These are phyloP conservation scores for Campopleginae sp. DNA, from an alignment of 2,888 invertebrate species.

Conservation along the genomic window DNA sequence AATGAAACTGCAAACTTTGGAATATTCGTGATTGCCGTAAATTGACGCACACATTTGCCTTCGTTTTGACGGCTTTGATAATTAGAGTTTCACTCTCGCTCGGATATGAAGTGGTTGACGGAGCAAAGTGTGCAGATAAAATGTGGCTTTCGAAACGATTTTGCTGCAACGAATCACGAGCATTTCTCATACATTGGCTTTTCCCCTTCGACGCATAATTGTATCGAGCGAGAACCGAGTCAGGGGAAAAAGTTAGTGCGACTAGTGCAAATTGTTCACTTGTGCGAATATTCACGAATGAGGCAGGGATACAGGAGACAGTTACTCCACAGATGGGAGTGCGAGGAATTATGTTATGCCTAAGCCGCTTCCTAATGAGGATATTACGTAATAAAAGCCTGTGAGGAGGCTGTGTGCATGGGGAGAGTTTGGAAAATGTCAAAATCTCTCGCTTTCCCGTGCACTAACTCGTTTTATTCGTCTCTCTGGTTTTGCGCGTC, in stretches of 20 bases:
- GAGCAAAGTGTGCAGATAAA: slow-evolving; percentile 19
- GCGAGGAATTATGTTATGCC: slow-evolving; percentile 58
- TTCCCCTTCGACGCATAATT: slow-evolving; percentile 7
- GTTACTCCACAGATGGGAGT: slow-evolving; percentile 46
- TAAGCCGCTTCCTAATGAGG: slow-evolving; percentile 70
- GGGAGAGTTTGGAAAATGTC: slow-evolving; percentile 66
- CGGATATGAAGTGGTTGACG: slow-evolving; percentile 17
- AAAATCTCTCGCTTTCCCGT: slow-evolving; percentile 30
- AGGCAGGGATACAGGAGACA: neutral
- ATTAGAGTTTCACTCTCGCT: slow-evolving; percentile 40
- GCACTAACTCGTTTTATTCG: slow-evolving; percentile 32
- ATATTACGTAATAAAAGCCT: slow-evolving; percentile 72
- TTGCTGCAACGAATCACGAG: slow-evolving; percentile 7
- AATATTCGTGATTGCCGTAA: slow-evolving; percentile 6
- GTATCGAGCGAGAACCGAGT: neutral
- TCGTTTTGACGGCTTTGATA: slow-evolving; percentile 27
- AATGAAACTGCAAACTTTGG: slow-evolving; percentile 26
- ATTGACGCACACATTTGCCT: slow-evolving; percentile 1
- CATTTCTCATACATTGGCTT: slow-evolving; percentile 17
- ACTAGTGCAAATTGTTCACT: slow-evolving; percentile 20
- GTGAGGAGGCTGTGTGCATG: slow-evolving; percentile 20
- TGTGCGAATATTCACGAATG: slow-evolving; percentile 35
- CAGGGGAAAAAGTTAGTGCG: slow-evolving; percentile 11
- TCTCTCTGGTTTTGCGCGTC: slow-evolving; percentile 42
- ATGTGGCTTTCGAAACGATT: slow-evolving; percentile 5